These are phyloP conservation scores for Parnassius orleans DNA, from an alignment of 2,888 invertebrate genomes.

Conservation along the genomic window DNA sequence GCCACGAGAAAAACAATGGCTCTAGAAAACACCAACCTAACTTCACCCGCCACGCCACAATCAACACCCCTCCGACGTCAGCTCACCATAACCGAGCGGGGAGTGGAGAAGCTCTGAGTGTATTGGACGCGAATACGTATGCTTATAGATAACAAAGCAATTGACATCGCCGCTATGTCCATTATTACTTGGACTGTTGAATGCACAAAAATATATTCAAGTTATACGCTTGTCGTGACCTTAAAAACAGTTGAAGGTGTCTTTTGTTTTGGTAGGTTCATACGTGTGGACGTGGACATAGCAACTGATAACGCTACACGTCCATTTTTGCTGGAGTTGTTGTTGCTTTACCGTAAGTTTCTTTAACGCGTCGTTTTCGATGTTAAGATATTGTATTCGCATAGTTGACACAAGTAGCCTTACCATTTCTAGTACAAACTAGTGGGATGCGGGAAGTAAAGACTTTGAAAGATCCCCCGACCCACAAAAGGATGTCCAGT, in stretches of 20 bases:
- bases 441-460: too few relatives aligned
- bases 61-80: not conserved
- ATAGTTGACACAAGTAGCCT: too few relatives aligned
- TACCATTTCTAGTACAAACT: too few relatives aligned
- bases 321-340: constrained; percentile 12
- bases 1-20: constrained; percentile 72
- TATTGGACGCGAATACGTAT: constrained; percentile 6
- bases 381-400: too few relatives aligned
- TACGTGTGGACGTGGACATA: constrained; percentile 6
- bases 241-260: not conserved
- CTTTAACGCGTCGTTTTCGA: not conserved
- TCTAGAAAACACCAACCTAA: constrained; percentile 44
- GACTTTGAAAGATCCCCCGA: too few relatives aligned
- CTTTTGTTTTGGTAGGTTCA: constrained; percentile 5
- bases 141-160: constrained; percentile 23
- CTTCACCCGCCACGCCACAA: constrained; percentile 21
- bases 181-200: constrained; percentile 14
- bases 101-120: constrained; percentile 16
- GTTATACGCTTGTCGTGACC: too few relatives aligned
- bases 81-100: not conserved
- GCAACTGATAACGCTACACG: constrained; percentile 17
- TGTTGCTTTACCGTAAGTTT: not conserved
- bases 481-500: too few relatives aligned
- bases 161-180: constrained; percentile 20
- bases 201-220: not conserved